Percentiles rank a stretch among this genome's conserved stretches.
These are phyloP conservation scores for Aphelenchoides besseyi DNA, from an alignment of 1,140 invertebrate genomes.

Conservation along the genomic window DNA sequence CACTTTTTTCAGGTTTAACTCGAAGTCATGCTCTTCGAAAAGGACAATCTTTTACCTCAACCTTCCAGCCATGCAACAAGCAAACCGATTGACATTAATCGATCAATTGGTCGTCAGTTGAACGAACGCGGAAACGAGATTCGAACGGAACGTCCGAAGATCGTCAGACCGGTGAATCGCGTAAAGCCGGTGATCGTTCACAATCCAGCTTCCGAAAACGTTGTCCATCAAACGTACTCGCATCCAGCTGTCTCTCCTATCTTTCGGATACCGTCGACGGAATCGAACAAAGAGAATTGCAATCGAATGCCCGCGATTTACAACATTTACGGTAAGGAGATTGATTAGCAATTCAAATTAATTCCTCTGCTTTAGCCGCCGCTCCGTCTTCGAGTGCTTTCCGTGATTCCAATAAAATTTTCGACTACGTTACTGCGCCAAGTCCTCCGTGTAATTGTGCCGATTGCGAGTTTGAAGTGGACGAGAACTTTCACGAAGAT, in stretches of 20 bases:
- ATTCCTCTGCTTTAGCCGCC: neutral
- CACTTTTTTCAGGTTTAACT: neutral
- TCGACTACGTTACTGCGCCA: neutral
- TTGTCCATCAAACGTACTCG: neutral
- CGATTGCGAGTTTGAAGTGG: neutral
- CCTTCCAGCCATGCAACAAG: neutral
- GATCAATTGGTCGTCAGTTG: neutral
- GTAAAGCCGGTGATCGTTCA: slow-evolving; percentile 3
- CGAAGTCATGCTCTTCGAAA: neutral
- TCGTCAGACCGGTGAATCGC: slow-evolving; percentile 7
- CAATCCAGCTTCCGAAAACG: neutral
- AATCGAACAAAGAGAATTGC: slow-evolving; percentile 11
- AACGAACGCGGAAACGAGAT: neutral
- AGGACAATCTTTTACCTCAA: neutral
- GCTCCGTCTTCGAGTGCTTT: slow-evolving; percentile 8
- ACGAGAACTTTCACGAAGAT: neutral
- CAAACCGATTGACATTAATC: slow-evolving; percentile 8
- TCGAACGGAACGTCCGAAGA: neutral
- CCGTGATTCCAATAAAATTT: neutral
- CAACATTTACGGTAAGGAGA: neutral
- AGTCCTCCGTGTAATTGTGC: neutral
- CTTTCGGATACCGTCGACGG: neutral
- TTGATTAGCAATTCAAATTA: neutral
- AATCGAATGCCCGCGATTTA: slow-evolving; percentile 7
- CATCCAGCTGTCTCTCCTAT: neutral